phyloP scores from a whole-genome alignment of 92 coral and sea anemone genomes.

The Heliopora coerulea region DNA sequence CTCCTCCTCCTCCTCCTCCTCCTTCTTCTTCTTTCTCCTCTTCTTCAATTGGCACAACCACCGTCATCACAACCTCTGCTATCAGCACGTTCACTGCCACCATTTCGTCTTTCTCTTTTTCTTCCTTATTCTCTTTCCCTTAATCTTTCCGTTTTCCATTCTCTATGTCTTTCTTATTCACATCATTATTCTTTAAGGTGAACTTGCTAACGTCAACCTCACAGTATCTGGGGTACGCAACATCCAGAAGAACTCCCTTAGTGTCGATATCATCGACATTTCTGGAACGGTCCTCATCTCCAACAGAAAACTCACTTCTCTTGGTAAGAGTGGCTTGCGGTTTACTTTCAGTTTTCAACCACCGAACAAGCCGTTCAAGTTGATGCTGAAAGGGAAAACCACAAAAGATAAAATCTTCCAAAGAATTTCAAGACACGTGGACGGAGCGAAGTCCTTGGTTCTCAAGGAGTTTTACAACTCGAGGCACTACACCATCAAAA shows the following conservation, averaged over 20 bases:
- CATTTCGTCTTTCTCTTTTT: no score
- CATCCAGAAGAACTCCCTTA: slow-evolving; percentile 3
- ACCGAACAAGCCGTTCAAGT: slow-evolving; percentile 28
- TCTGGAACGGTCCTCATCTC: slow-evolving; percentile 22
- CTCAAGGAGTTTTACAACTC: slow-evolving; percentile 3
- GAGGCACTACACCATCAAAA: slow-evolving; percentile 14
- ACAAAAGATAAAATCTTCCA: not conserved
- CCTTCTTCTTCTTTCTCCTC: no score
- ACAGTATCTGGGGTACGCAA: slow-evolving; percentile 22
- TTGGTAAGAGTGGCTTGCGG: slow-evolving; percentile 6
- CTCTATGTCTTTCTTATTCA: no score
- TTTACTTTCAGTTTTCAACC: slow-evolving; percentile 2
- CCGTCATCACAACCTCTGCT: no score
- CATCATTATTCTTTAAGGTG: not conserved
- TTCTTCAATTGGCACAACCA: no score
- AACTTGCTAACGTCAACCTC: slow-evolving; percentile 9
- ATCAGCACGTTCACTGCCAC: no score
- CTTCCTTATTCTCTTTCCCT: no score
- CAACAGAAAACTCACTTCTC: slow-evolving; percentile 1
- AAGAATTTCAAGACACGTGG: slow-evolving; percentile 27
- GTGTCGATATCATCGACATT: slow-evolving; percentile 23
- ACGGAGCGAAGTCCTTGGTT: slow-evolving; percentile 15
- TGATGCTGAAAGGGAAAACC: slow-evolving; percentile 21
- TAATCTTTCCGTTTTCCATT: no score
- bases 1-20: no score